Conservation (phyloP, 1,140 invertebrate genomes). For the Eurosta solidaginis region DNA sequence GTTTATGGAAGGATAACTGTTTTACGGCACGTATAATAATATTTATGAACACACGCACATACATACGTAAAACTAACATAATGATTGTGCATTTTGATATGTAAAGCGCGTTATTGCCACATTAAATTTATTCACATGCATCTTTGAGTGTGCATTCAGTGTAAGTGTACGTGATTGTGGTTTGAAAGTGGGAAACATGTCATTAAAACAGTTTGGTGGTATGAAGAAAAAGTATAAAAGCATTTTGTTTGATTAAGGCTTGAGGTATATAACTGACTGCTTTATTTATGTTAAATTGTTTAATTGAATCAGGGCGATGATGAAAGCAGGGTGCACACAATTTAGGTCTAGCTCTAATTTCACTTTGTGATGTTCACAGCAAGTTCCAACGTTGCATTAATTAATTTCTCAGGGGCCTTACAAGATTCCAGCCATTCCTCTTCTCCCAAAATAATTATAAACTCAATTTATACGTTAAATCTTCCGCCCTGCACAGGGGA, state of each 20-base stretch:
- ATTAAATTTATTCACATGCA: background rate
- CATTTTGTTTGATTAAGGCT: background rate
- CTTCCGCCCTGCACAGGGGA: too few species aligned
- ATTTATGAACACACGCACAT: background rate
- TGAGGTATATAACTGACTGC: background rate
- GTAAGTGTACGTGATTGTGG: conserved; percentile 1
- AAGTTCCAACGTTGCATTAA: too few species aligned
- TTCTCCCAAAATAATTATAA: too few species aligned
- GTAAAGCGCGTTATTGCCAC: conserved; percentile 2
- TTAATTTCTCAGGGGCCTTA: too few species aligned
- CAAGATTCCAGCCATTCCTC: too few species aligned
- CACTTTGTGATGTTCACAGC: too few species aligned
- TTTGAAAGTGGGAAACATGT: background rate
- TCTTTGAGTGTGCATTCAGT: background rate
- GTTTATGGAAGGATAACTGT: conserved; percentile 26
- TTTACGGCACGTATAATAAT: conserved; percentile 4
- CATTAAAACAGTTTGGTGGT: background rate
- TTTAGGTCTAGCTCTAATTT: too few species aligned
- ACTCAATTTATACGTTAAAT: too few species aligned
- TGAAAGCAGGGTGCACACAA: too few species aligned
- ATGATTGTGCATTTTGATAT: background rate
- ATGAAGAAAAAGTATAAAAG: background rate
- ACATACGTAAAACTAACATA: background rate
- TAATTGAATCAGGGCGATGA: too few species aligned
- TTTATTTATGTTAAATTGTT: too few species aligned